Base-by-base conservation (phyloP, 1,140 invertebrate species). In the Zaprionus davidi region DNA sequence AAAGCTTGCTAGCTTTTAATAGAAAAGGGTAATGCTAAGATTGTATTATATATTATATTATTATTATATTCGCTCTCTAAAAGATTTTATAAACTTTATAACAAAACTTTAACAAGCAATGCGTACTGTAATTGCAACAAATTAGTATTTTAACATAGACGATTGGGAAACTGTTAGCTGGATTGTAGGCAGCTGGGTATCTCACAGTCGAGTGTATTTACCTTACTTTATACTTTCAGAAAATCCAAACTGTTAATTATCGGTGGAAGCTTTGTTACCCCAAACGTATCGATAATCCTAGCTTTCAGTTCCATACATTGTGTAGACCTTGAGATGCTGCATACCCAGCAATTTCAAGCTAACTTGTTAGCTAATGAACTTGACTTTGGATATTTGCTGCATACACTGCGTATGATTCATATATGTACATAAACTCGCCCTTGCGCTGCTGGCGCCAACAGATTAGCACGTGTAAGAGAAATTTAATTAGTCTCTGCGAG, bases 381-480 rank as follows among this genome's bases (percentile, higher is more conserved):
- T 38, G 13, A 5, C 13, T 12, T 13, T 38, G 5, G 12, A 38
- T 15, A 5, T 38, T 38, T 38, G 13, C 4, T n/a, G n/a, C n/a
- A 44, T 17, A 44, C 41, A 17, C 15, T 6, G n/a, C n/a, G 6
- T 17, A 44, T 44, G n/a, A 9, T 17, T n/a, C n/a, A 17, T 46
- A 46, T 38, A 38, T 38, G 13, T 15, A 38, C 13, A 38, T 38
- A 4, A 38, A 38, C 17, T 7, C 31, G 7, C 31, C 41, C 41
- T 17, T 17, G n/a, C 15, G 41, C n/a, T 46, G 41, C 41, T 17
- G 41, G 41, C n/a, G 7, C 9, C n/a, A 46, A 46, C 41, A 75
- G 70, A 88, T 87, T 87, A 88, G 71, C 77, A 83, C 72, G 73
- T 74, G 83, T 70, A 83, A 88, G 70, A 70, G 70, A 70, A 83